Evolutionary conservation across 2,888 invertebrate species (phyloP), one percentile per base, ranked within the genome.

Genomic region (Leptothorax acervorum): DNA sequence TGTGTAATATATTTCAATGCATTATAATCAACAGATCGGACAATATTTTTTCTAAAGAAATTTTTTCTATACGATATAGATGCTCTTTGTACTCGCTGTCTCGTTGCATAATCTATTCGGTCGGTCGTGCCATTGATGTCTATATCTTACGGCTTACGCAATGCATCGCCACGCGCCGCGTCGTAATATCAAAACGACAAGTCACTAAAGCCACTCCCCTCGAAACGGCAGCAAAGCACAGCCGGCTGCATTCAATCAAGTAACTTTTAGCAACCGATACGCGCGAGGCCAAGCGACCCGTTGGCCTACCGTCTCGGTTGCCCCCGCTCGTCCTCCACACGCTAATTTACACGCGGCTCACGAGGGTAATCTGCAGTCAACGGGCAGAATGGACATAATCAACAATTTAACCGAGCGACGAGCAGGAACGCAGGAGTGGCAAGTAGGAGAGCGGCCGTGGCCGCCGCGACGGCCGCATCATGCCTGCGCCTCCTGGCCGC

Each of bases 351-450:
- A 91, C 85, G 86, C 86, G 83, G 87, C 85, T 84, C 79, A 51
- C 60, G 28, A 15, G 35, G 86, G 87, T 92, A 93, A 92, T 91
- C 91, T 89, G 85, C 88, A 92, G 93, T 93, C 92, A 91, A 90
- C 92, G 90, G 90, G 91, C 91, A 93, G 94, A 94, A 94, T 94
- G 94, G 94, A 94, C 94, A 94, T 94, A 94, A 94, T 94, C 94
- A 94, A 94, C 94, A 94, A 94, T 94, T 94, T 93, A 94, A 94
- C 94, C 93, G 94, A 93, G 91, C 91, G 84, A n/a, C 79, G 76
- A 92, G 23, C 85, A 92, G 93, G 93, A 73, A 76, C 79, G 39
- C 89, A 93, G 88, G 79, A 70, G n/a, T 4, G 68, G 75, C 55
- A 11, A 65, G 62, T 60, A 82, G 31, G 71, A 12, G 6, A 2